phyloP scores from a whole-genome alignment of 2,888 invertebrate species.

The Drosophila demipolita region DNA sequence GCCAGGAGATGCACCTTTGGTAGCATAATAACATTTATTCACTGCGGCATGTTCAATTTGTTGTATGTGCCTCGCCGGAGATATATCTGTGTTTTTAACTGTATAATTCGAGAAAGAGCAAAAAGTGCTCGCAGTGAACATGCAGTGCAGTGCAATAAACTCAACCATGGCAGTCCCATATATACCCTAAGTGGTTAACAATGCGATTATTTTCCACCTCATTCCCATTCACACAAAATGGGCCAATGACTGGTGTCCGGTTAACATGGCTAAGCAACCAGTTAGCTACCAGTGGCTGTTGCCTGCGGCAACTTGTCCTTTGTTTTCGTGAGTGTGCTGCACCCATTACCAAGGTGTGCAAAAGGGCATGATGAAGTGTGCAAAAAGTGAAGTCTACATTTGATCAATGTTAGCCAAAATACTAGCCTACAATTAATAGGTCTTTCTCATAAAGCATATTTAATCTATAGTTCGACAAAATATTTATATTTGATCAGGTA shows the following conservation, averaged over 20 bases:
- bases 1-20: conserved; percentile 60
- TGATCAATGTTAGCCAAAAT: not conserved
- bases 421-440: not conserved
- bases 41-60: conserved; percentile 26
- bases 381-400: not conserved
- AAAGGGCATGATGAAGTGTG: not conserved
- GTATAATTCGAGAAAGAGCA: conserved; percentile 22
- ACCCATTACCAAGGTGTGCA: not conserved
- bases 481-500: not conserved
- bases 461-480: not conserved
- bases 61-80: conserved; percentile 13
- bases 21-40: conserved; percentile 22
- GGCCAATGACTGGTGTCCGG: conserved; percentile 37
- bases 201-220: conserved; percentile 35
- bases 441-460: not conserved
- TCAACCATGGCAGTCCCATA: conserved; percentile 17
- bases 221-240: conserved; percentile 35
- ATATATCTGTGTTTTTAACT: conserved; percentile 21
- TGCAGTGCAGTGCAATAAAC: conserved; percentile 38
- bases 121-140: conserved; percentile 26
- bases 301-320: conserved; percentile 13
- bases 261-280: not conserved
- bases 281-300: conserved; percentile 11
- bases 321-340: conserved; percentile 1
- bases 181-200: conserved; percentile 19